phyloP scores from a whole-genome alignment of 2,888 invertebrate species.

The Caenorhabditis sp. region DNA sequence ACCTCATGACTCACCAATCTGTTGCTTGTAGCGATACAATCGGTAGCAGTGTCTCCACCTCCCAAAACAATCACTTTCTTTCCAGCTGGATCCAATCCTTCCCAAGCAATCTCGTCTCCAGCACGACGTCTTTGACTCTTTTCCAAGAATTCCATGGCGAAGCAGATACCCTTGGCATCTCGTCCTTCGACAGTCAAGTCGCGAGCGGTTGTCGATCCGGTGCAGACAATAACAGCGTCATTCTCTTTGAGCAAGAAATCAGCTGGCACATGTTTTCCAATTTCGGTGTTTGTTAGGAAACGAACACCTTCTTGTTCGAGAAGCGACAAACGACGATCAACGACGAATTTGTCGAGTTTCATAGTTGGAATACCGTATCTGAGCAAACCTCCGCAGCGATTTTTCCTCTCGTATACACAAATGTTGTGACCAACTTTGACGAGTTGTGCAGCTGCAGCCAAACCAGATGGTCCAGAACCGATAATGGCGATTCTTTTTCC shows the following conservation, averaged over 20 bases:
- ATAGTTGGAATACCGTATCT: constrained; percentile 96
- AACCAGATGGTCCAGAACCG: constrained; percentile 84
- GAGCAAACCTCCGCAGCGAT: constrained; percentile 89
- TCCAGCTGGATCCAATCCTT: constrained; percentile 83
- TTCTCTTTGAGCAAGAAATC: constrained; percentile 76
- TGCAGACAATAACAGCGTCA: constrained; percentile 87
- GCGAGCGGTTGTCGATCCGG: constrained; percentile 95
- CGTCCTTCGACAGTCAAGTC: constrained; percentile 77
- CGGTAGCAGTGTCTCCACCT: constrained; percentile 90
- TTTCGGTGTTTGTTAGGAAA: constrained; percentile 88
- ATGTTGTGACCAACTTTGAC: constrained; percentile 96
- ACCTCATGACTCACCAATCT: constrained; percentile 77
- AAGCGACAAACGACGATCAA: constrained; percentile 86
- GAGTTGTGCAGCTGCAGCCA: constrained; percentile 92
- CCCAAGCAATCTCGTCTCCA: constrained; percentile 69
- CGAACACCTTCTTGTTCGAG: constrained; percentile 87
- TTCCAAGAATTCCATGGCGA: constrained; percentile 96
- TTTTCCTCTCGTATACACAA: constrained; percentile 95
- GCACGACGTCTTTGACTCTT: constrained; percentile 91
- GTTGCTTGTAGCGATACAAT: constrained; percentile 96
- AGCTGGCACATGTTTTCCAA: constrained; percentile 88
- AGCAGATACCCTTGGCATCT: constrained; percentile 93
- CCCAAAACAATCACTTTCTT: constrained; percentile 91
- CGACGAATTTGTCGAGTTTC: constrained; percentile 88
- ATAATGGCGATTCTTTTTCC: constrained; percentile 87